These are phyloP conservation scores for Propithecus coquereli DNA, from an alignment of 2,113 vertebrate species.

Conservation along the genomic window DNA sequence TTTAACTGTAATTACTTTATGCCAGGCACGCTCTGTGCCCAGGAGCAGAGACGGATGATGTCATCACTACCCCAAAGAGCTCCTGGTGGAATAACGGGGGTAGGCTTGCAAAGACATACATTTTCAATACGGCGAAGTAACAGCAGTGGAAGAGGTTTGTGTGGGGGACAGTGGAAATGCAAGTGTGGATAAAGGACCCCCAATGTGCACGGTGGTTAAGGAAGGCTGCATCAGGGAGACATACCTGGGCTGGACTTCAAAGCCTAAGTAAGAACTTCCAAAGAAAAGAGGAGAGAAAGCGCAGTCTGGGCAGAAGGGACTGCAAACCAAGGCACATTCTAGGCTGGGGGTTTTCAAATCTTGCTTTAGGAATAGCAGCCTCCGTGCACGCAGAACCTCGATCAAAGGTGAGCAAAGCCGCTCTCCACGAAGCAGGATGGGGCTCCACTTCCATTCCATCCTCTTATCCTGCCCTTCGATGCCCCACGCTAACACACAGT, in stretches of 20 bases:
- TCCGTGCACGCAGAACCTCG: not conserved
- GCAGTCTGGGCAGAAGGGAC: not conserved
- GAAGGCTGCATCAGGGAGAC: not conserved
- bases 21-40: not conserved
- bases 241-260: not conserved
- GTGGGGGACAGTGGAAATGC: rapidly evolving
- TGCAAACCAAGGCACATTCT: not conserved
- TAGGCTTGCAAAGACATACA: not conserved
- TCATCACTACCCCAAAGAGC: not conserved
- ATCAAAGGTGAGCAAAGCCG: not conserved
- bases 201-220: not conserved
- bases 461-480: not conserved
- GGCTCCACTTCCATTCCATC: not conserved
- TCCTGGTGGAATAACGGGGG: not conserved
- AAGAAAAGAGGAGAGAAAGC: too few relatives aligned
- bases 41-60: not conserved
- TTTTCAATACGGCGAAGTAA: not conserved
- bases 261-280: not conserved
- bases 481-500: not conserved
- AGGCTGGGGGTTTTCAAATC: not conserved
- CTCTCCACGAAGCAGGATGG: rapidly evolving
- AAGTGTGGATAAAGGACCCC: not conserved
- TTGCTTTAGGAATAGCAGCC: not conserved
- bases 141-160: rapidly evolving
- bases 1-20: not conserved